These are phyloP conservation scores for Danaus melanippus DNA, from an alignment of 1,140 invertebrate genomes.

Conservation along the genomic window DNA sequence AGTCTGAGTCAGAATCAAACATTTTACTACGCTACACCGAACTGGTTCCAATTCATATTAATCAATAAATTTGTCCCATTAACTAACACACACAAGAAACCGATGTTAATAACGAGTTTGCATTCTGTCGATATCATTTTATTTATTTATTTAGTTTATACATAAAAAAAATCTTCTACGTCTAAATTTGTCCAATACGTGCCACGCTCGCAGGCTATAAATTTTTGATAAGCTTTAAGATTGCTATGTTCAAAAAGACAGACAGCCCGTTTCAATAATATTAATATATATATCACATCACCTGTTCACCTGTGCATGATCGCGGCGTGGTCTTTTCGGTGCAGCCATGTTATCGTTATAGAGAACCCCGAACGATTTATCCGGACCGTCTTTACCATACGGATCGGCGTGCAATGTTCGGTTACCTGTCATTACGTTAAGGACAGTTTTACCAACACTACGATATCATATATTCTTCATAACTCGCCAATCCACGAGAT, in stretches of 20 bases:
- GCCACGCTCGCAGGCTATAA: too few relatives aligned
- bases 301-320: slow-evolving; percentile 56
- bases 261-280: too few relatives aligned
- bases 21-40: neutral
- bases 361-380: slow-evolving; percentile 36
- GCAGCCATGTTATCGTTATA: slow-evolving; percentile 42
- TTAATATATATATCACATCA: slow-evolving; percentile 26
- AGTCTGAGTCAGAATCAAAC: neutral
- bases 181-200: too few relatives aligned
- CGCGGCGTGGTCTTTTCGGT: slow-evolving; percentile 35
- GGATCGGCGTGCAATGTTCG: slow-evolving; percentile 53
- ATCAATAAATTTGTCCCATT: too few relatives aligned
- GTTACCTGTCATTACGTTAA: slow-evolving; percentile 30
- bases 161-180: too few relatives aligned
- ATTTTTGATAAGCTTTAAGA: too few relatives aligned
- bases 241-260: neutral
- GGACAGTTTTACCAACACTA: neutral
- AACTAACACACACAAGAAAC: too few relatives aligned
- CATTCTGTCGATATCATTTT: too few relatives aligned
- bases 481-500: too few relatives aligned
- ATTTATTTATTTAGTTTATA: too few relatives aligned
- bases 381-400: slow-evolving; percentile 41
- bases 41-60: neutral
- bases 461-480: too few relatives aligned
- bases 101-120: too few relatives aligned